These are phyloP conservation scores for Drosophila sucinea DNA, from an alignment of 1,140 invertebrate genomes.

Conservation along the genomic window DNA sequence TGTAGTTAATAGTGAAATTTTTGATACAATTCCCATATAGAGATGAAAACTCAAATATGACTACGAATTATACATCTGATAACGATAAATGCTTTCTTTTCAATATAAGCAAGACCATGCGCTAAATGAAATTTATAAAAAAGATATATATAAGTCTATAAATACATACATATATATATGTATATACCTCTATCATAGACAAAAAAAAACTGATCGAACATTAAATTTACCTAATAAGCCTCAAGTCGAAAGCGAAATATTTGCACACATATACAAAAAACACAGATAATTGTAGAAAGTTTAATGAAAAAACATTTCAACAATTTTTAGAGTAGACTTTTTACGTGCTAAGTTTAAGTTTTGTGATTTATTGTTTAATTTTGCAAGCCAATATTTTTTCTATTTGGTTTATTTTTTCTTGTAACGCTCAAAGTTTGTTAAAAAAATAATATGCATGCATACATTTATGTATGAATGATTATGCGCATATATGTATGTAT, in stretches of 20 bases:
- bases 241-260: conserved; percentile 55
- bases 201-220: conserved; percentile 72
- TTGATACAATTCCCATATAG: conserved; percentile 68
- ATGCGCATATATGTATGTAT: not conserved
- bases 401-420: conserved; percentile 43
- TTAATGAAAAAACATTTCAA: conserved; percentile 28
- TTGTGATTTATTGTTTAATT: conserved; percentile 82
- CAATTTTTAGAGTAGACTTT: conserved; percentile 70
- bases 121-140: conserved; percentile 37
- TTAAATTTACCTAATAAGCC: conserved; percentile 57
- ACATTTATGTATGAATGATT: not conserved
- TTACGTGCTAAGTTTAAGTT: conserved; percentile 76
- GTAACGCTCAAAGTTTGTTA: conserved; percentile 44
- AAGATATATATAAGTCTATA: conserved; percentile 32
- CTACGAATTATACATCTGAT: conserved; percentile 32
- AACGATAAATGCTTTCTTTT: conserved; percentile 30
- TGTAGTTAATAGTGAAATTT: conserved; percentile 78
- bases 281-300: conserved; percentile 28
- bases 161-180: conserved; percentile 24
- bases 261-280: conserved; percentile 23
- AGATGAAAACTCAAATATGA: conserved; percentile 7
- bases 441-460: conserved; percentile 20
- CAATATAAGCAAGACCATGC: conserved; percentile 35
- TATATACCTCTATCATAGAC: not conserved
- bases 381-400: conserved; percentile 55